Evolutionary conservation across 1,140 invertebrate species (phyloP), one percentile per base, ranked within the genome.

Genomic region (Neocloeon triangulifer): DNA sequence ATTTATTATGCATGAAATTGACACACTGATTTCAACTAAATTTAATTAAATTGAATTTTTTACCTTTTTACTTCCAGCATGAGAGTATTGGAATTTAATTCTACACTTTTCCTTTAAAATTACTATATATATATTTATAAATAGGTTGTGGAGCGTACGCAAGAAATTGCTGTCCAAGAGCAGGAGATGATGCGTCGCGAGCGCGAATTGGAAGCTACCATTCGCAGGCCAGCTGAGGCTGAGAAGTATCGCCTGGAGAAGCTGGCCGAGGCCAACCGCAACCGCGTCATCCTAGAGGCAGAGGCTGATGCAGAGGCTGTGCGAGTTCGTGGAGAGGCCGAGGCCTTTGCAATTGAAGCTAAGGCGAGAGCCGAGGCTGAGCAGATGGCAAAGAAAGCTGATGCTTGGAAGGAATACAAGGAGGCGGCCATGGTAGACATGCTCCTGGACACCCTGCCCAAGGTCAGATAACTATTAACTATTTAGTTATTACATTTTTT

Each of bases 351-450:
- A 14, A 81, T 95, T 46, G 71, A 85, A 43, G 84, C 81, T 2
- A 89, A 88, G 52, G 89, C 88, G 1, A 82, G 74, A 42, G 89
- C 91, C 7, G 89, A 96, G 48, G 85, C 88, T 4, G 85, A 89
- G 55, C 86, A 91, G 58, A 91, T 95, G 78, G 69, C 76, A 1
- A 86, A 86, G 55, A 96, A 96, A 50, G 91, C 89, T 7, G 85
- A 91, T 43, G 91, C 91, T 15, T 95, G 76, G 69, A 84, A 79
- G 47, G 84, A 94, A 47, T 97, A 94, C 49, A 81, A 86, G 40
- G 84, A 82, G 38, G 89, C 91, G 28, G 91, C 91, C 20, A 89
- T 95, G 72, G 71, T 94, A 31, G 89, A 96, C 45, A 95, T 96
- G 89, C 73, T 94, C 46, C 64, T 97, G 14, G 84, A 94, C 33